A percentile compares a stretch with the other conserved stretches of the same genome.
Evolutionary conservation across 2,797 vertebrate genomes (phyloP).

Genomic region (Nyctibius grandis): DNA sequence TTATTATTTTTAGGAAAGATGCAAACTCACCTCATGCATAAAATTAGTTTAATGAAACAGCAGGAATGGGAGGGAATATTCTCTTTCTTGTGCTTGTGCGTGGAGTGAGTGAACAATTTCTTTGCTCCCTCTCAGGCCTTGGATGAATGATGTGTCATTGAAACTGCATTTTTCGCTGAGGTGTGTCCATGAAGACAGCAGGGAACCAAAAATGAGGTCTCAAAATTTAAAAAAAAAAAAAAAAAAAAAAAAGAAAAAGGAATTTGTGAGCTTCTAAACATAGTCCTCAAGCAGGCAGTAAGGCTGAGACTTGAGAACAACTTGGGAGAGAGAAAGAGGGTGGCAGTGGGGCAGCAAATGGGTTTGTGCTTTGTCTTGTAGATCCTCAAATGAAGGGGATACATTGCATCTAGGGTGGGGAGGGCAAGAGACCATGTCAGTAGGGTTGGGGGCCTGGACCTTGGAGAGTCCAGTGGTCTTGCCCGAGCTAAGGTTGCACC

Average conservation of each 20-base stretch:
- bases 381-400: background rate
- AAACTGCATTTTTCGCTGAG: background rate
- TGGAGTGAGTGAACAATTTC: background rate
- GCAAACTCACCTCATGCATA: constrained; percentile 59
- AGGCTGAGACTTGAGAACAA: background rate
- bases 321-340: background rate
- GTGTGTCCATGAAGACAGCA: background rate
- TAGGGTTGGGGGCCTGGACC: background rate
- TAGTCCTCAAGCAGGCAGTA: background rate
- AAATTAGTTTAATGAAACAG: constrained; percentile 63
- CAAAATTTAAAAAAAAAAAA: background rate
- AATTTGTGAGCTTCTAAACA: background rate
- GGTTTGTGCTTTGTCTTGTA: background rate
- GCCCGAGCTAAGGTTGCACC: background rate
- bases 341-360: background rate
- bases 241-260: background rate
- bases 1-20: constrained; percentile 41
- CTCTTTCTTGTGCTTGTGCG: background rate
- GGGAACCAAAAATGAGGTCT: background rate
- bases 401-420: background rate
- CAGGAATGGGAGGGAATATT: constrained; percentile 22
- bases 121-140: background rate
- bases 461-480: fast-evolving
- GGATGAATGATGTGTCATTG: background rate
- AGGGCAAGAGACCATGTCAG: fast-evolving